Percentiles rank a stretch among this genome's conserved stretches.
Evolutionary conservation across 2,113 vertebrate species (phyloP).

Genomic region (Takifugu flavidus): DNA sequence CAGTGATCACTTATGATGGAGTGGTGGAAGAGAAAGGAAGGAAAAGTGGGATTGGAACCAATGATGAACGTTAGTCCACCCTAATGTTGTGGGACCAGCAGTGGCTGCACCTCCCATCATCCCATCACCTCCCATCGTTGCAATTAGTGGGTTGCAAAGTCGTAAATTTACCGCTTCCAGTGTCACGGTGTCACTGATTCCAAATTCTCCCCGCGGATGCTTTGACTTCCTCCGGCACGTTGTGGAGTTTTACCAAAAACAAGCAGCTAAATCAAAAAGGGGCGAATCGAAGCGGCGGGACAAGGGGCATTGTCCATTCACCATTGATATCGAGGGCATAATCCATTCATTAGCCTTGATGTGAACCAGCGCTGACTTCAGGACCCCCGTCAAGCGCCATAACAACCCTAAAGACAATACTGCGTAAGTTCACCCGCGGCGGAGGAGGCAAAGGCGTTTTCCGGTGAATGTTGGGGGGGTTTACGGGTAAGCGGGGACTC

Average conservation of each 20-base stretch:
- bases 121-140: slow-evolving; percentile 3
- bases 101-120: not conserved
- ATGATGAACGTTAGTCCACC: no score
- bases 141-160: slow-evolving; percentile 22
- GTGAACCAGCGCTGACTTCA: slow-evolving; percentile 33
- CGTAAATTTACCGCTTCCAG: slow-evolving; percentile 33
- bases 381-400: slow-evolving; percentile 50
- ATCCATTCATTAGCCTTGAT: slow-evolving; percentile 60
- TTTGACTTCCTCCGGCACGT: slow-evolving; percentile 32
- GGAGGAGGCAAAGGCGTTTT: slow-evolving; percentile 47
- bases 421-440: slow-evolving; percentile 20
- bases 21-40: no score
- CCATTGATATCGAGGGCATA: slow-evolving; percentile 56
- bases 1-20: no score
- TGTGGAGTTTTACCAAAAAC: slow-evolving; percentile 49
- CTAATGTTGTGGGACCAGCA: no score
- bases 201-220: slow-evolving; percentile 41
- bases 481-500: slow-evolving; percentile 36
- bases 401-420: slow-evolving; percentile 49
- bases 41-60: no score
- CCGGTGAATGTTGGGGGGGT: slow-evolving; percentile 45
- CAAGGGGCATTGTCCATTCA: slow-evolving; percentile 59
- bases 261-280: slow-evolving; percentile 64
- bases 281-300: slow-evolving; percentile 43
- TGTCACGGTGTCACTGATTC: slow-evolving; percentile 25